Base-by-base conservation (phyloP, 2,888 invertebrate genomes). In the Pheosia gnoma region DNA sequence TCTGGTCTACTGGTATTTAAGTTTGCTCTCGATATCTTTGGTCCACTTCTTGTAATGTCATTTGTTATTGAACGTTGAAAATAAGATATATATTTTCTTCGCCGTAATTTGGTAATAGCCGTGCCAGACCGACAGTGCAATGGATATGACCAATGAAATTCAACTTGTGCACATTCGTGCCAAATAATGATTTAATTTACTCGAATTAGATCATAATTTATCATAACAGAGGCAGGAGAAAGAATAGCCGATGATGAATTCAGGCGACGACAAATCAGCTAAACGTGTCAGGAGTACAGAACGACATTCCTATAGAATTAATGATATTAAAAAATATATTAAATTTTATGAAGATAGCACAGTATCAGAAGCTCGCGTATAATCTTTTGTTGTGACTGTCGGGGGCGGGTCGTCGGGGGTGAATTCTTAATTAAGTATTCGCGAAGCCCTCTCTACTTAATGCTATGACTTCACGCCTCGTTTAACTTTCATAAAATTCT, bases 351-450 rank as follows among this genome's bases (percentile, higher is more conserved):
- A 85, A 88, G 86, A 87, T 82, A 82, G 82, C 84, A 59, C 58
- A 78, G 76, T 84, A 85, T 85, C 83, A 83, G 73, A 74, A 77
- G 76, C 77, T 78, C 73, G 59, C 65, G 62, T 79, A 78, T 80
- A 86, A 87, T 88, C 91, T 90, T 90, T 92, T 91, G 91, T 91
- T 91, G 89, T 90, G 88, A 87, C 88, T 85, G 80, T 70, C 70
- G 66, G 83, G 79, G 82, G 77, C 74, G 67, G 77, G 68, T 68
- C 79, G 82, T 81, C 72, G 84, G 87, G 87, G 85, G 88, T 80
- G 91, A 88, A 89, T 88, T 86, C 89, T 91, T 93, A 93, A 93
- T 93, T 93, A 93, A 93, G 93, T 92, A 92, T 90, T 86, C 86
- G 89, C 84, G 85, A 84, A 87, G 89, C 90, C 88, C 90, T 88